Evolutionary conservation across 2,113 vertebrate genomes (phyloP).

Genomic region (Hippocampus zosterae): DNA sequence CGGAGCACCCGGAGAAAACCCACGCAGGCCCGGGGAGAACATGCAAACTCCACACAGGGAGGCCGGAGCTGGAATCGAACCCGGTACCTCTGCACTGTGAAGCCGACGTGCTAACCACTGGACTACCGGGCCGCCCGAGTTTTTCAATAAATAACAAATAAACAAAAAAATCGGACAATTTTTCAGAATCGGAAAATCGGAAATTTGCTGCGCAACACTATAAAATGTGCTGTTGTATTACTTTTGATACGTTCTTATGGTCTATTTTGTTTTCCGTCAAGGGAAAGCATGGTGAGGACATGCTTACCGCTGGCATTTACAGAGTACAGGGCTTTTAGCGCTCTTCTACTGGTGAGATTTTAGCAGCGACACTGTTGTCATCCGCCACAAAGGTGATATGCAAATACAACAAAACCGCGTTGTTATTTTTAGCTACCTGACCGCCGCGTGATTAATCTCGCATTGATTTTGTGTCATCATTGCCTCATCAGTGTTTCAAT

Average conservation of each 20-base stretch:
- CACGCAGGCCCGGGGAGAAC: too few relatives aligned
- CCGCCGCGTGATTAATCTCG: conserved; percentile 34
- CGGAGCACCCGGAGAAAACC: too few relatives aligned
- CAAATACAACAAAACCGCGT: conserved; percentile 31
- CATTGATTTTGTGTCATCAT: conserved; percentile 38
- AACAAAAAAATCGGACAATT: too few relatives aligned
- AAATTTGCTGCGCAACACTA: too few relatives aligned
- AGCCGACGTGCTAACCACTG: too few relatives aligned
- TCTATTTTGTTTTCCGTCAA: conserved; percentile 27
- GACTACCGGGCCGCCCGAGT: too few relatives aligned
- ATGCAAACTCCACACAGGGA: too few relatives aligned
- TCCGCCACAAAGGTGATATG: conserved; percentile 25
- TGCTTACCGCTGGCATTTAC: conserved; percentile 25
- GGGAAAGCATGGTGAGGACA: conserved; percentile 35
- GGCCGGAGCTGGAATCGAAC: too few relatives aligned
- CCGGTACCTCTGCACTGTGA: too few relatives aligned
- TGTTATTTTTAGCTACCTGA: conserved; percentile 23
- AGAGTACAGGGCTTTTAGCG: conserved; percentile 9
- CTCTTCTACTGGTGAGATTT: neutral
- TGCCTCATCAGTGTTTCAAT: conserved; percentile 44
- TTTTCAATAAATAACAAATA: too few relatives aligned
- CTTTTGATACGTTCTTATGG: neutral
- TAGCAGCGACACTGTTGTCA: neutral
- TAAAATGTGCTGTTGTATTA: too few relatives aligned
- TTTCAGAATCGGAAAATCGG: too few relatives aligned